Evolutionary conservation across 2,797 vertebrate genomes (phyloP), one percentile per base, ranked within the genome.

Genomic region (Myotis myotis): DNA sequence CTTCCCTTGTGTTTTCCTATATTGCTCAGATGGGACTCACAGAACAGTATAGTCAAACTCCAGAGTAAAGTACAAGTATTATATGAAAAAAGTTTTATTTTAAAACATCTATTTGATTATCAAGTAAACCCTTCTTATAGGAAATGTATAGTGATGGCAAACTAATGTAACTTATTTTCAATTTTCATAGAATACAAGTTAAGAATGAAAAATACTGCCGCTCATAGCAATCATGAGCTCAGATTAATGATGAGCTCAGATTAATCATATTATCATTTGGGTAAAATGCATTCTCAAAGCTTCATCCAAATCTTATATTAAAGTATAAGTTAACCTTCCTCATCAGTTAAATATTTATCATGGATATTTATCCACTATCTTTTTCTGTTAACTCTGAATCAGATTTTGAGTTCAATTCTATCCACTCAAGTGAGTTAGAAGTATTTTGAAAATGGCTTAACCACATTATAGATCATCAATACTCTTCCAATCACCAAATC

Each of bases 131-230:
- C 17, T 51, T 13, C 41, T 55, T 90, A 47, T 25, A 78, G 33
- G 30, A 78, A 78, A 84, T 80, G 47, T 36, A 68, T 0, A 78
- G 6, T 72, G 36, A 74, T 28, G 2, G 66, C 28, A 83, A 84
- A 80, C 19, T 57, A 22, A 89, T 23, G 89, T 75, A 47, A 92
- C 17, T 85, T 81, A 62, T 85, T 93, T 95, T 95, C 51, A 80
- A 70, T 83, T 80, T 41, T 74, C 17, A 33, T 19, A 83, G 6
- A 68, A 88, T 41, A 44, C 3, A 79, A 53, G 30, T 55, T 33
- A 72, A 87, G 36, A 91, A 91, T 64, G 82, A 92, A 93, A 86
- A 80, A 47, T 49, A 75, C 17, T 44, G 64, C 16, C 68, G 2
- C 22, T 53, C 81, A 55, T 13, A 84, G 68, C 75, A 94, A 87